phyloP scores from a whole-genome alignment of 2,113 vertebrate species.

The Carassius gibelio region DNA sequence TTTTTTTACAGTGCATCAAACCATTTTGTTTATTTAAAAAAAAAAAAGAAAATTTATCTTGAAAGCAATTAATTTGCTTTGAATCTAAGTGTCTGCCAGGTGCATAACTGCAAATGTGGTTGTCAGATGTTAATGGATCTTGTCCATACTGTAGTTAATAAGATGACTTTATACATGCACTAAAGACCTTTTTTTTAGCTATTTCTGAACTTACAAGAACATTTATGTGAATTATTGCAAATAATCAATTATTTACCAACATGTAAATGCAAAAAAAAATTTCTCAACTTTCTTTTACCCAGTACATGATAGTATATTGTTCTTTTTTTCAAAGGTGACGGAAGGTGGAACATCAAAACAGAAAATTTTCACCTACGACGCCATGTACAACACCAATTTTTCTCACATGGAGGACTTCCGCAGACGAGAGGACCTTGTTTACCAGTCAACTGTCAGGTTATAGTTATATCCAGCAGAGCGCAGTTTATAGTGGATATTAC shows the following conservation, averaged over 20 bases:
- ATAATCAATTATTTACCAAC: neutral
- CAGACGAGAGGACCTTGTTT: conserved; percentile 85
- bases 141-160: neutral
- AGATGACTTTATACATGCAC: neutral
- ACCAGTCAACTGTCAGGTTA: conserved; percentile 92
- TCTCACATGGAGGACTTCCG: conserved; percentile 87
- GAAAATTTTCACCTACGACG: conserved; percentile 94
- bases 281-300: neutral
- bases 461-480: conserved; percentile 40
- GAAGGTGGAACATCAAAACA: conserved; percentile 88
- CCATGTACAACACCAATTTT: conserved; percentile 90
- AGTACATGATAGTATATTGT: neutral
- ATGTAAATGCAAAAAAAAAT: neutral
- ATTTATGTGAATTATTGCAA: neutral
- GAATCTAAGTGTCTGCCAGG: neutral
- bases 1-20: neutral
- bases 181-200: too few species aligned
- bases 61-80: neutral
- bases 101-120: neutral
- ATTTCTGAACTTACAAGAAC: neutral
- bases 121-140: neutral
- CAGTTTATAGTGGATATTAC: conserved; percentile 15
- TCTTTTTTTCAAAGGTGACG: conserved; percentile 74
- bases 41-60: neutral
- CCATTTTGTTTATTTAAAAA: neutral